Evolutionary conservation across 2,797 vertebrate genomes (phyloP).

Genomic region (Leptodactylus fallax): DNA sequence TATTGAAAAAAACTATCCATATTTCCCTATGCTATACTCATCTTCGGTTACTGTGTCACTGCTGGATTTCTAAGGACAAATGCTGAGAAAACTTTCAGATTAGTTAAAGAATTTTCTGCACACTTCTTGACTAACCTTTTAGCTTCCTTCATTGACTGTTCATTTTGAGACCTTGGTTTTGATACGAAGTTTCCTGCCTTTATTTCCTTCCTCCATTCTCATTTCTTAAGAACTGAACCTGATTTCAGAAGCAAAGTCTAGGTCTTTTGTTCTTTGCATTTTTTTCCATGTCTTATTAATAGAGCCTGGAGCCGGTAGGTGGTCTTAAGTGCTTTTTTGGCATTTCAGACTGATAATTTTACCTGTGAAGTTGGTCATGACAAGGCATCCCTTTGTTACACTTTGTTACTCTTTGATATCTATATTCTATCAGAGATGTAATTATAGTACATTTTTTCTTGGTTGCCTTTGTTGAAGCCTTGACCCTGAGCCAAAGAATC

Average conservation of each 20-base stretch:
- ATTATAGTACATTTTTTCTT: conserved; percentile 56
- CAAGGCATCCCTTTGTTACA: conserved; percentile 22
- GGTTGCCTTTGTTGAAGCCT: conserved; percentile 59
- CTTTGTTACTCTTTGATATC: conserved; percentile 59
- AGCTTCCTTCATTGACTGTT: conserved; percentile 1
- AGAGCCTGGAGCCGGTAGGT: conserved; percentile 22
- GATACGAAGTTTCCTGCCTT: conserved; percentile 19
- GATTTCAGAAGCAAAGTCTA: background rate
- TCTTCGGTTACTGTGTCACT: background rate
- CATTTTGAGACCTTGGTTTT: conserved; percentile 30
- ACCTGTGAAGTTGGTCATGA: conserved; percentile 64
- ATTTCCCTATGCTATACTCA: background rate
- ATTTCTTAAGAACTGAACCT: conserved; percentile 37
- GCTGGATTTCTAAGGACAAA: background rate
- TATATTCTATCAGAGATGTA: conserved; percentile 61
- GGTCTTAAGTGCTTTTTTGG: conserved; percentile 61
- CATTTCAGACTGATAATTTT: conserved; percentile 66
- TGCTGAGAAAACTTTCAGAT: background rate
- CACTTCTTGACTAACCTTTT: conserved; percentile 27
- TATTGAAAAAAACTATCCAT: no score
- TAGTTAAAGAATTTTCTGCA: background rate
- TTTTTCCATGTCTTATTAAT: background rate
- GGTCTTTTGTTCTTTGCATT: conserved; percentile 17
- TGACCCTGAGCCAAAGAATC: conserved; percentile 65
- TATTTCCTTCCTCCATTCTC: conserved; percentile 20